These are phyloP conservation scores for Halyomorpha halys DNA, from an alignment of 1,140 invertebrate genomes.

Conservation along the genomic window DNA sequence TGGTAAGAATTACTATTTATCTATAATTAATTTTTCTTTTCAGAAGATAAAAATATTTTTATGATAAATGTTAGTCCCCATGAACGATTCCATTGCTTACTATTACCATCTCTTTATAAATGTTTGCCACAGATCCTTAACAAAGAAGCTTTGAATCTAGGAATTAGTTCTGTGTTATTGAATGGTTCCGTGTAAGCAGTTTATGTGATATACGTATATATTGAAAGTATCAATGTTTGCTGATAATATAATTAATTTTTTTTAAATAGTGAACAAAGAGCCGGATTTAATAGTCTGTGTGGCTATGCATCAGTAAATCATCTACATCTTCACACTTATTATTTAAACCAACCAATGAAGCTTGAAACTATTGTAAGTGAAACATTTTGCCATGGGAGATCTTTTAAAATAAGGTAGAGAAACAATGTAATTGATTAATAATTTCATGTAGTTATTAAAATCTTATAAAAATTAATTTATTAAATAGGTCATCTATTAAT, in stretches of 20 bases:
- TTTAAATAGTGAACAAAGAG: conserved; percentile 39
- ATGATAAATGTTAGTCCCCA: conserved; percentile 60
- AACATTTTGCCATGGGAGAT: neutral
- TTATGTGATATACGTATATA: conserved; percentile 20
- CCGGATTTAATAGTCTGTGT: conserved; percentile 66
- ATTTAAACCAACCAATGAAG: conserved; percentile 48
- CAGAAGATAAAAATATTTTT: conserved; percentile 23
- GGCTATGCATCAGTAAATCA: conserved; percentile 72
- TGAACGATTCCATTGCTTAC: conserved; percentile 51
- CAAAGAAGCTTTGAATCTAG: conserved; percentile 38
- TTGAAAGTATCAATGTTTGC: neutral
- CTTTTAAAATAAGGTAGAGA: conserved; percentile 5
- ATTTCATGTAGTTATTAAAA: no score
- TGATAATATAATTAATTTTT: conserved; percentile 29
- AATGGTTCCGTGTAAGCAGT: conserved; percentile 41
- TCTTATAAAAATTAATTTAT: no score
- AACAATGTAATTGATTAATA: no score
- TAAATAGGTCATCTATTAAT: no score
- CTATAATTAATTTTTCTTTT: conserved; percentile 34
- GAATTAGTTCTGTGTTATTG: conserved; percentile 40
- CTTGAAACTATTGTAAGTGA: conserved; percentile 52
- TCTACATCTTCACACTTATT: conserved; percentile 64
- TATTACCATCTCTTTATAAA: conserved; percentile 47
- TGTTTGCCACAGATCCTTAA: conserved; percentile 49
- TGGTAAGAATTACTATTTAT: neutral